Conservation (phyloP, 2,797 vertebrate species). For the Smutsia temminckii region DNA sequence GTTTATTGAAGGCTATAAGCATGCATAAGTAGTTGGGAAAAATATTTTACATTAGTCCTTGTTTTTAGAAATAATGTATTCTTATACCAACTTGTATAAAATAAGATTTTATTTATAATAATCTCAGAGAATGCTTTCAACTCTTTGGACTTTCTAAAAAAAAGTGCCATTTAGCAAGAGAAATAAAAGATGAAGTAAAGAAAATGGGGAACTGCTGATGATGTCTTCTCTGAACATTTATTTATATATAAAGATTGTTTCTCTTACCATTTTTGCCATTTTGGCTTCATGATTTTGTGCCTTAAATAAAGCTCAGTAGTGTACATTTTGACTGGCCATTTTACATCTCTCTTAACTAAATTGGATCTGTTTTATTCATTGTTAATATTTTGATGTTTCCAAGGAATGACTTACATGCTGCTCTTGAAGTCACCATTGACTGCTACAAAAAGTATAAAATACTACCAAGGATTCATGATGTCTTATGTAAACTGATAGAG, state of each 20-base stretch:
- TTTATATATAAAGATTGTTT: not conserved
- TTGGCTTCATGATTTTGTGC: not conserved
- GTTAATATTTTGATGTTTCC: slow-evolving; percentile 64
- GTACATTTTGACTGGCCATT: slow-evolving; percentile 14
- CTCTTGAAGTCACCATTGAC: slow-evolving; percentile 87
- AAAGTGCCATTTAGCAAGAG: not conserved
- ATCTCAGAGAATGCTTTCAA: not conserved
- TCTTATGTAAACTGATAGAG: slow-evolving; percentile 91
- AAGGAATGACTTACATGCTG: slow-evolving; percentile 89
- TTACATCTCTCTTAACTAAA: not conserved
- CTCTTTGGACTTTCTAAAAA: not conserved
- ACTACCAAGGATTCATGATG: slow-evolving; percentile 89
- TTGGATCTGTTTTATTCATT: not conserved
- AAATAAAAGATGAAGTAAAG: not conserved
- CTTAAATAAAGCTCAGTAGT: not conserved
- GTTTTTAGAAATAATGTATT: slow-evolving; percentile 20
- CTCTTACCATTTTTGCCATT: not conserved
- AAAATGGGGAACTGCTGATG: not conserved
- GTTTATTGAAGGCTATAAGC: not conserved
- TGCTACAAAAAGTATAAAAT: slow-evolving; percentile 88
- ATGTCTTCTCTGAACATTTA: not conserved
- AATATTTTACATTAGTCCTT: not conserved
- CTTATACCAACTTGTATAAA: not conserved
- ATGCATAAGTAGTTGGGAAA: not conserved
- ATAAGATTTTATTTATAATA: not conserved